phyloP scores from a whole-genome alignment of 2,113 vertebrate genomes.

The Galemys pyrenaicus region DNA sequence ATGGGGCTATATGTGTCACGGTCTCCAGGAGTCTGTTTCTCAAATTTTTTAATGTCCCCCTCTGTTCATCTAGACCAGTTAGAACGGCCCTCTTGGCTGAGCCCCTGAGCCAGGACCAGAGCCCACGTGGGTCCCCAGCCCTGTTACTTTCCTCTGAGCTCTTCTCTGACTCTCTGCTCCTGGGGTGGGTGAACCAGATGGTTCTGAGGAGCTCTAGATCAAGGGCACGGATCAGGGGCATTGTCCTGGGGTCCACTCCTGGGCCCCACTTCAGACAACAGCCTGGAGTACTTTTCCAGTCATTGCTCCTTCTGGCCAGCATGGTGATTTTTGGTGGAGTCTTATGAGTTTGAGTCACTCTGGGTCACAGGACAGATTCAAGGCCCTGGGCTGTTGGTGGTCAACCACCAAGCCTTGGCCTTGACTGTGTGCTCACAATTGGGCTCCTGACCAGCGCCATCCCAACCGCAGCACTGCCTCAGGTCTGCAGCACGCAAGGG shows the following conservation, averaged over 20 bases:
- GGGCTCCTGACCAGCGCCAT: rapidly evolving
- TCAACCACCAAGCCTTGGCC: neutral
- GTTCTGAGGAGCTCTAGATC: neutral
- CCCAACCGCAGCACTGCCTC: rapidly evolving
- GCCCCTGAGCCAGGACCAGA: neutral
- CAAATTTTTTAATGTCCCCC: neutral
- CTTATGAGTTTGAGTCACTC: neutral
- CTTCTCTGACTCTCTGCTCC: neutral
- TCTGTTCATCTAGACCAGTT: neutral
- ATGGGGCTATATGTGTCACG: neutral
- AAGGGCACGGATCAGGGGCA: neutral
- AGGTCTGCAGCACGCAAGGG: neutral
- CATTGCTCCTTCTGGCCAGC: neutral
- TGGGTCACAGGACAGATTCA: neutral
- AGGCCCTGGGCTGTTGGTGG: neutral
- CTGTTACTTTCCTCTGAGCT: neutral
- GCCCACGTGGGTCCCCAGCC: rapidly evolving
- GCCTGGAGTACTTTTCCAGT: neutral
- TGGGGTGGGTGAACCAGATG: neutral
- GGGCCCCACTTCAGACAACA: neutral
- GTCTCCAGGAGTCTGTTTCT: neutral
- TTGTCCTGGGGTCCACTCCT: neutral
- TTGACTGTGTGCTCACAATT: neutral
- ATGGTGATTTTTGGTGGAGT: neutral
- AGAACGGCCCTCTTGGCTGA: neutral